These are phyloP conservation scores for Dolichomitus sp. DNA, from an alignment of 2,888 invertebrate species.

Conservation along the genomic window DNA sequence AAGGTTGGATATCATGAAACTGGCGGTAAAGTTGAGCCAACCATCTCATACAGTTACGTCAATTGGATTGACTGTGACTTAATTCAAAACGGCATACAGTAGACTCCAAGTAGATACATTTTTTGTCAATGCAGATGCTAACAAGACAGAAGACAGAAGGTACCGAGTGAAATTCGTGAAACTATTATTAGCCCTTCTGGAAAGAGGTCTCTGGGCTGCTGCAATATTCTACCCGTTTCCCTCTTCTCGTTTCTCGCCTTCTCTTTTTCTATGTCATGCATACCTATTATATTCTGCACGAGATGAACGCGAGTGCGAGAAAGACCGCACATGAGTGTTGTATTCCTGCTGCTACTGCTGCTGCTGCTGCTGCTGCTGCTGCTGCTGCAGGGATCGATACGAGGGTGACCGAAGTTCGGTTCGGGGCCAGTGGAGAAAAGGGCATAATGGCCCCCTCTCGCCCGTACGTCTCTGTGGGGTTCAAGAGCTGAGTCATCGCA, in stretches of 20 bases:
- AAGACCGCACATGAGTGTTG: slow-evolving; percentile 32
- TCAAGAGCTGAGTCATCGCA: slow-evolving; percentile 81
- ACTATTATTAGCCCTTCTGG: slow-evolving; percentile 28
- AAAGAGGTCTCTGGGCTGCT: slow-evolving; percentile 45
- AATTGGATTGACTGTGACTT: no score
- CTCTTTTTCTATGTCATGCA: slow-evolving; percentile 48
- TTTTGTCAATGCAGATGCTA: no score
- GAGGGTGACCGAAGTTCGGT: slow-evolving; percentile 68
- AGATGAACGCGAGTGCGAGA: slow-evolving; percentile 43
- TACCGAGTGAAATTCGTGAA: slow-evolving; percentile 34
- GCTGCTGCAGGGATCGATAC: slow-evolving; percentile 67
- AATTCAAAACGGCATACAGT: no score
- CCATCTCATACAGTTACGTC: no score
- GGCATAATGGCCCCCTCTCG: slow-evolving; percentile 74
- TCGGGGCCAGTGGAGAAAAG: slow-evolving; percentile 73
- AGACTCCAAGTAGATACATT: no score
- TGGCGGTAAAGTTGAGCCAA: no score
- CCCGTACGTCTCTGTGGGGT: slow-evolving; percentile 67
- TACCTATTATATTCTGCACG: slow-evolving; percentile 35
- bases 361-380: slow-evolving; percentile 53
- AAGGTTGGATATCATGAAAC: no score
- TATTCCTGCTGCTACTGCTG: slow-evolving; percentile 37
- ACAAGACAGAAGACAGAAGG: not conserved
- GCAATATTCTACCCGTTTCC: slow-evolving; percentile 11
- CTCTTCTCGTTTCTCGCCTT: not conserved